phyloP scores from a whole-genome alignment of 2,113 vertebrate genomes.

The Pseudonaja textilis region DNA sequence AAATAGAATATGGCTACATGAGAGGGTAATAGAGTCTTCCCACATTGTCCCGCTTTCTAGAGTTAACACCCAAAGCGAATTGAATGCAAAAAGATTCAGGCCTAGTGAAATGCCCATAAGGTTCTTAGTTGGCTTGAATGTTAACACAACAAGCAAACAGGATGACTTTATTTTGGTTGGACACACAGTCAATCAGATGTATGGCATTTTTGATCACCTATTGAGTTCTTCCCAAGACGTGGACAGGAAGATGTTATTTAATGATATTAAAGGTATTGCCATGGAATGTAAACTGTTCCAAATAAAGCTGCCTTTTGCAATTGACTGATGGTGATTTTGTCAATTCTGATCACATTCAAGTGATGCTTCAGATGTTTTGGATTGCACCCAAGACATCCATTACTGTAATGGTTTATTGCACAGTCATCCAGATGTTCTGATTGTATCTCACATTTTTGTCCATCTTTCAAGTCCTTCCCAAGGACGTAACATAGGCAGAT shows the following conservation, averaged over 20 bases:
- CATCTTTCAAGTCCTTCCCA: neutral
- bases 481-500: neutral
- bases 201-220: neutral
- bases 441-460: neutral
- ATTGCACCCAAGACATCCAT: neutral
- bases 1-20: neutral
- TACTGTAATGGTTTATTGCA: neutral
- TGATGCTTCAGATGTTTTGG: neutral
- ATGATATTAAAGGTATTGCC: neutral
- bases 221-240: neutral
- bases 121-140: neutral
- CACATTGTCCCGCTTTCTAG: neutral
- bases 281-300: neutral
- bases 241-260: neutral
- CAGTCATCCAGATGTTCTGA: neutral
- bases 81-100: neutral
- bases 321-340: neutral
- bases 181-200: neutral
- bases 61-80: neutral
- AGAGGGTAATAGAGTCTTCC: neutral
- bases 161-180: neutral
- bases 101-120: neutral
- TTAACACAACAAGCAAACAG: neutral
- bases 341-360: neutral
- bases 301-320: neutral